Percentiles rank a stretch among this genome's conserved stretches.
Conservation (phyloP, 1,140 invertebrate species). For the Leptinotarsa texana region DNA sequence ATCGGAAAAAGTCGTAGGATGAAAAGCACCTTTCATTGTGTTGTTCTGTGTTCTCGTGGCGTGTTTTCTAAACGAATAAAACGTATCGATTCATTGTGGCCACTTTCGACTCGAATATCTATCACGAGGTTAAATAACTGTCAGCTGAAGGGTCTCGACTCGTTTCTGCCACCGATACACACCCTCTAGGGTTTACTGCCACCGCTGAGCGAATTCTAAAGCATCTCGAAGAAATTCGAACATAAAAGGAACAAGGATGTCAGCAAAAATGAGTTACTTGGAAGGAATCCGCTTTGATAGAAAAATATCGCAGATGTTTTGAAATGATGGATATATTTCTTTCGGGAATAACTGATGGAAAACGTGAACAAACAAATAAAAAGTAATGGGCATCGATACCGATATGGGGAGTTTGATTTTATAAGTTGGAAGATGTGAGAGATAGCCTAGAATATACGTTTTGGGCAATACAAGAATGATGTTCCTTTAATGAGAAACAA, state of each 20-base stretch:
- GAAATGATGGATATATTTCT: slow-evolving; percentile 15
- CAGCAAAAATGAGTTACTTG: slow-evolving; percentile 38
- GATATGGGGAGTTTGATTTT: neutral
- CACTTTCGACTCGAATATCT: slow-evolving; percentile 36
- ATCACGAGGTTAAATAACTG: slow-evolving; percentile 41
- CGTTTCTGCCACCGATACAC: slow-evolving; percentile 8
- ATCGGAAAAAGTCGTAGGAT: neutral
- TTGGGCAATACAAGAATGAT: too few relatives aligned
- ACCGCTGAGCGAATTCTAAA: slow-evolving; percentile 29
- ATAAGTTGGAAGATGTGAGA: too few relatives aligned
- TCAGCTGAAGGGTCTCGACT: slow-evolving; percentile 33
- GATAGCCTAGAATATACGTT: too few relatives aligned
- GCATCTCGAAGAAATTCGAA: slow-evolving; percentile 31
- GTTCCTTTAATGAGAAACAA: too few relatives aligned
- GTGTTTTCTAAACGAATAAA: slow-evolving; percentile 26
- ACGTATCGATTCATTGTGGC: slow-evolving; percentile 36
- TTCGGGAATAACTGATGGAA: slow-evolving; percentile 7
- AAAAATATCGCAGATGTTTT: slow-evolving; percentile 30
- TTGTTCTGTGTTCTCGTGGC: neutral
- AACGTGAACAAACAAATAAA: slow-evolving; percentile 15
- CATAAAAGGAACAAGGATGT: slow-evolving; percentile 33
- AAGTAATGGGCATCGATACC: slow-evolving; percentile 8
- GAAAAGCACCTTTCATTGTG: slow-evolving; percentile 8
- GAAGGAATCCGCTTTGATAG: slow-evolving; percentile 26
- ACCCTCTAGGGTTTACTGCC: slow-evolving; percentile 19